phyloP scores from a whole-genome alignment of 2,888 invertebrate species.

The Drosophila kambysellisi region DNA sequence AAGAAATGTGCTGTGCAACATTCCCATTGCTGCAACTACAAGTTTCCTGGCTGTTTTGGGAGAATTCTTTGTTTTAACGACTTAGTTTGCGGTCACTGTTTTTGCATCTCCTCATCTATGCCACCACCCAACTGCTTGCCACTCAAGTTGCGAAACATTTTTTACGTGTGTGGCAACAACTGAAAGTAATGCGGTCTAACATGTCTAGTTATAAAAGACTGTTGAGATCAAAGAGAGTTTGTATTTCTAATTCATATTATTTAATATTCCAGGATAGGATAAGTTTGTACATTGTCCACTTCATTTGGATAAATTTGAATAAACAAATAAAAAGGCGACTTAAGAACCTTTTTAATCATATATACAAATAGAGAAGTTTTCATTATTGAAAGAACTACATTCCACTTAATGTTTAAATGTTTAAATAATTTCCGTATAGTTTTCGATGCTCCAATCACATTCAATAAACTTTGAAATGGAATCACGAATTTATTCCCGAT shows the following conservation, averaged over 20 bases:
- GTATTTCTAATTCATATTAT: not conserved
- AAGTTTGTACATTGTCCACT: not conserved
- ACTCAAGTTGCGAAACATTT: constrained; percentile 18
- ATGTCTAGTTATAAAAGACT: not conserved
- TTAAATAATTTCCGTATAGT: not conserved
- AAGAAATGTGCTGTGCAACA: constrained; percentile 53
- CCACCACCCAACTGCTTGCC: constrained; percentile 12
- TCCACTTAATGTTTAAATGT: not conserved
- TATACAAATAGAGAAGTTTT: not conserved
- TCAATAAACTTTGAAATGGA: not conserved
- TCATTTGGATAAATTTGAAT: not conserved
- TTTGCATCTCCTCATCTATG: not conserved
- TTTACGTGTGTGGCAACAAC: constrained; percentile 6
- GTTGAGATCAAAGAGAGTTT: constrained; percentile 1
- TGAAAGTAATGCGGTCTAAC: constrained; percentile 6
- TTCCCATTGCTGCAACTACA: constrained; percentile 36
- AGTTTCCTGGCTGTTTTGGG: constrained; percentile 64
- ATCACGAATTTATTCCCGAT: not conserved
- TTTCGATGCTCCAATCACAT: not conserved
- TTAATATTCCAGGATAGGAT: not conserved
- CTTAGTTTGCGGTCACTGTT: constrained; percentile 66
- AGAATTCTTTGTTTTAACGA: constrained; percentile 72
- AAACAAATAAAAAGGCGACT: too few relatives aligned
- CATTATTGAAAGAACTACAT: not conserved
- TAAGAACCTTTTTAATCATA: not conserved